A percentile compares a stretch with the other conserved stretches of the same genome.
Evolutionary conservation across 2,888 invertebrate genomes (phyloP).

Genomic region (Chaetogeoica ovagalla): DNA sequence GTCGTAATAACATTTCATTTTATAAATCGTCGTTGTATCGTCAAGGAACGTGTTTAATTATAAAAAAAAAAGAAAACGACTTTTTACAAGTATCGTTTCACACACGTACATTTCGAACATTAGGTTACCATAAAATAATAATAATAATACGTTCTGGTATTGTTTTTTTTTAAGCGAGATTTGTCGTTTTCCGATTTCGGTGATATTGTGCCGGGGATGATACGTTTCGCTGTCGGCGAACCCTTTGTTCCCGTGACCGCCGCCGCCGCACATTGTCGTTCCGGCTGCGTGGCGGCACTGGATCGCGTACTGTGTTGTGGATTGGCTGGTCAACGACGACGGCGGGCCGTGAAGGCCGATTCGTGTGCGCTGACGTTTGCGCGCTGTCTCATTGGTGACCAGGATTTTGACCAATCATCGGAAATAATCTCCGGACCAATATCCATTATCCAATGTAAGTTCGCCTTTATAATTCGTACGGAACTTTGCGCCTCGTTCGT

Average conservation of each 20-base stretch:
- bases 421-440: slow-evolving; percentile 68
- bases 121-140: too few relatives aligned
- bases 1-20: too few relatives aligned
- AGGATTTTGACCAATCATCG: slow-evolving; percentile 80
- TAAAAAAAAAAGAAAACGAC: too few relatives aligned
- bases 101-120: too few relatives aligned
- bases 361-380: slow-evolving; percentile 43
- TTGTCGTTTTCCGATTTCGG: too few relatives aligned
- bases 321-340: slow-evolving; percentile 34
- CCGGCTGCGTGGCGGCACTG: slow-evolving; percentile 1
- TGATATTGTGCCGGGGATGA: too few relatives aligned
- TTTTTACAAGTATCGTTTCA: too few relatives aligned
- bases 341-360: slow-evolving; percentile 15
- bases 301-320: slow-evolving; percentile 19
- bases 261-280: neutral
- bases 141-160: too few relatives aligned
- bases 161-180: too few relatives aligned
- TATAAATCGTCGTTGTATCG: too few relatives aligned
- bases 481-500: slow-evolving; percentile 14
- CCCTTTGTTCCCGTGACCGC: neutral
- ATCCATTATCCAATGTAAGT: slow-evolving; percentile 75
- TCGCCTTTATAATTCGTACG: slow-evolving; percentile 66
- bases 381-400: slow-evolving; percentile 56
- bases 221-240: too few relatives aligned
- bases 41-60: too few relatives aligned